Conservation (phyloP, 2,797 vertebrate species). For the Spinus pinus region DNA sequence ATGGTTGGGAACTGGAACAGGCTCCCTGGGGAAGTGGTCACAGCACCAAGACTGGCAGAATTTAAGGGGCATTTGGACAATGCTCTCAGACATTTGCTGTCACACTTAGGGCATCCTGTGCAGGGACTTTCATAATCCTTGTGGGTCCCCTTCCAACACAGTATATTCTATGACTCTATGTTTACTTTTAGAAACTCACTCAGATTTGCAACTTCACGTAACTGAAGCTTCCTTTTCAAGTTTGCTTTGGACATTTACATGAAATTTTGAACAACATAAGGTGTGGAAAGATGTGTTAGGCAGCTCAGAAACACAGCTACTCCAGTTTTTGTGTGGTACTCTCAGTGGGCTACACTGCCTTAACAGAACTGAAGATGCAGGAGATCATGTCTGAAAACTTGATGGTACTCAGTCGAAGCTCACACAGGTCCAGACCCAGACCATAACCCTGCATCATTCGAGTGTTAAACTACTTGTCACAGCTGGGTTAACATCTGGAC, state of each 20-base stretch:
- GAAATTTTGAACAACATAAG: neutral
- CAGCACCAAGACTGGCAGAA: neutral
- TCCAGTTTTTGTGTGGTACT: neutral
- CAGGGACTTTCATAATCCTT: neutral
- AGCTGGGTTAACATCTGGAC: neutral
- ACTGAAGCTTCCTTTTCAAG: neutral
- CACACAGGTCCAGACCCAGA: neutral
- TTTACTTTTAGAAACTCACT: neutral
- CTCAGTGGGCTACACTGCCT: neutral
- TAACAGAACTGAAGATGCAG: neutral
- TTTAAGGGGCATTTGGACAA: neutral
- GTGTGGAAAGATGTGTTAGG: neutral
- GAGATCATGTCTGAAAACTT: neutral
- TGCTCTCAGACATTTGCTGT: neutral
- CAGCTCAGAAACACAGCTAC: neutral
- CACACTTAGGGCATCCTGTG: neutral
- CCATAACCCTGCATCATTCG: rapidly evolving
- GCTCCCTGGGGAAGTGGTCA: neutral
- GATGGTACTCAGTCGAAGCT: neutral
- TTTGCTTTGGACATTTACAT: neutral
- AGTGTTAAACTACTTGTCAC: neutral
- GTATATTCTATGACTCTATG: neutral
- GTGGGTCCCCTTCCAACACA: neutral
- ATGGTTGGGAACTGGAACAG: neutral
- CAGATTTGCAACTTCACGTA: neutral